A percentile compares a stretch with the other conserved stretches of the same genome.
These are phyloP conservation scores for Motacilla tschutschensis DNA, from an alignment of 2,113 vertebrate species.

Conservation along the genomic window DNA sequence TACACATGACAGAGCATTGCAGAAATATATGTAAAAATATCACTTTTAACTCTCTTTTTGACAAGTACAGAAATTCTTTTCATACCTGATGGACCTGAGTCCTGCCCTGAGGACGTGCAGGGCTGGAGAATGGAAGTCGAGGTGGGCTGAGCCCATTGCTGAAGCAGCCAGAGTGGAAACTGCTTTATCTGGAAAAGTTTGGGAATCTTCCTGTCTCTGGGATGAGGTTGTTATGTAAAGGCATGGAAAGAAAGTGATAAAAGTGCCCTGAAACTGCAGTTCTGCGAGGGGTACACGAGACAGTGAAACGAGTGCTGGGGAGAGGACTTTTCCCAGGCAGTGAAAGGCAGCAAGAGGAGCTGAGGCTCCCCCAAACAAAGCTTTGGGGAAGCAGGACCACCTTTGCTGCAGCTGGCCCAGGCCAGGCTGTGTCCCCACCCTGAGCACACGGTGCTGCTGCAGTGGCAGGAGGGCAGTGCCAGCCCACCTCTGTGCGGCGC, in stretches of 20 bases:
- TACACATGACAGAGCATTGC: background rate
- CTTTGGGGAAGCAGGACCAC: background rate
- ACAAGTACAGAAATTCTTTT: constrained; percentile 19
- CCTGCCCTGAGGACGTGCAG: constrained; percentile 58
- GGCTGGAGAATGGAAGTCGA: constrained; percentile 47
- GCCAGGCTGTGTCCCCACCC: background rate
- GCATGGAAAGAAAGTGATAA: constrained; percentile 54
- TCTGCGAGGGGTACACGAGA: constrained; percentile 29
- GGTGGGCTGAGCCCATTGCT: constrained; percentile 50
- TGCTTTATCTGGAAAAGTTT: constrained; percentile 63
- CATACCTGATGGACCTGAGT: constrained; percentile 71
- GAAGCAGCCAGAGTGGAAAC: constrained; percentile 45
- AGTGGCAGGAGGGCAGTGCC: background rate
- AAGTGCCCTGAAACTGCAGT: constrained; percentile 50
- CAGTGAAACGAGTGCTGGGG: background rate
- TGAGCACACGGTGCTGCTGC: background rate
- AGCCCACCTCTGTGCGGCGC: background rate
- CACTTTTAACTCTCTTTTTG: constrained; percentile 1
- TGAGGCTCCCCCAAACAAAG: no score
- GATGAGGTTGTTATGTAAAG: constrained; percentile 53
- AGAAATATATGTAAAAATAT: background rate
- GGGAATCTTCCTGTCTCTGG: constrained; percentile 58
- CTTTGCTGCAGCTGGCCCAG: background rate
- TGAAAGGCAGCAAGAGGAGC: background rate
- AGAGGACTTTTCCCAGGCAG: background rate